Percentiles rank a stretch among this genome's conserved stretches.
phyloP scores from a whole-genome alignment of 2,888 invertebrate species.

The Cyclophora albipunctata region DNA sequence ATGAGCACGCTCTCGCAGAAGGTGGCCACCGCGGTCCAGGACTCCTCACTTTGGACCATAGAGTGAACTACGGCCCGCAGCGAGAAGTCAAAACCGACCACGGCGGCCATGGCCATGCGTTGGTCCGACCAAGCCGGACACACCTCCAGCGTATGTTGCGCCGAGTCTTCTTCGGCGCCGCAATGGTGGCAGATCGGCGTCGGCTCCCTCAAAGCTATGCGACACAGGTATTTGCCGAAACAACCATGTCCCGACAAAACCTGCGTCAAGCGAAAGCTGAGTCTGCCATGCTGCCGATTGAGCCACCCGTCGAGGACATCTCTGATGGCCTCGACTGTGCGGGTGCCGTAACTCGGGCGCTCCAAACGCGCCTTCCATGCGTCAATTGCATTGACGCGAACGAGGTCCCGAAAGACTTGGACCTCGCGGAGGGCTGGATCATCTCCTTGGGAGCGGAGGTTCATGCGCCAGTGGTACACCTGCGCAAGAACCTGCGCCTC shows the following conservation, averaged over 20 bases:
- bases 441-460: neutral
- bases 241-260: neutral
- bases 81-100: slow-evolving; percentile 1
- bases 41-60: neutral
- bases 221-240: slow-evolving; percentile 1
- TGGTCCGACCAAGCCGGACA: slow-evolving; percentile 1
- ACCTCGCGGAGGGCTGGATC: neutral
- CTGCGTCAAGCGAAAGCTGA: neutral
- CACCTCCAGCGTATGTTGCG: neutral
- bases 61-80: neutral
- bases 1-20: slow-evolving; percentile 2
- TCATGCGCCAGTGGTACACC: neutral
- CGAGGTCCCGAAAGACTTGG: neutral
- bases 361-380: neutral
- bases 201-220: slow-evolving; percentile 1
- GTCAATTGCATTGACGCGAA: neutral
- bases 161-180: neutral
- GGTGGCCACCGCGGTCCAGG: neutral
- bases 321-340: neutral
- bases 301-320: neutral
- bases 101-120: neutral
- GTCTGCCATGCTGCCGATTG: neutral
- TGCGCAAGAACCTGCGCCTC: slow-evolving; percentile 1
- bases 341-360: neutral
- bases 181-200: slow-evolving; percentile 1